A percentile compares a stretch with the other conserved stretches of the same genome.
Evolutionary conservation across 2,113 vertebrate species (phyloP).

Genomic region (Dasyprocta punctata): DNA sequence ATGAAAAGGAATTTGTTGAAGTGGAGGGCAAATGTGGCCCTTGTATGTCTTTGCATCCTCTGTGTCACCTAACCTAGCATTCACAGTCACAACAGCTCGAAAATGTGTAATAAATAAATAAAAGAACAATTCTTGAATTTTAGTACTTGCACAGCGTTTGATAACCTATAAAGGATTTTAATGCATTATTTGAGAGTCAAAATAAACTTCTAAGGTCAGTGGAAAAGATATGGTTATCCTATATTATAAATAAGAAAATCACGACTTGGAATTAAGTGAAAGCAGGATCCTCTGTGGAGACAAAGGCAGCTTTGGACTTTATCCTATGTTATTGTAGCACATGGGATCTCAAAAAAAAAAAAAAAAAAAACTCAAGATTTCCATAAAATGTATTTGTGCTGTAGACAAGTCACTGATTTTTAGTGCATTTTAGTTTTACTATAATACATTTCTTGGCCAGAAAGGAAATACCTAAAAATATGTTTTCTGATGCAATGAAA

Average conservation of each 20-base stretch:
- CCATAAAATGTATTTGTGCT: constrained; percentile 22
- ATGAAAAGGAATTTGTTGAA: constrained; percentile 30
- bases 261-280: constrained; percentile 25
- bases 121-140: not conserved
- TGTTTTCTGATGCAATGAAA: constrained; percentile 49
- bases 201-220: constrained; percentile 35
- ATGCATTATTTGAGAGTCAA: not conserved
- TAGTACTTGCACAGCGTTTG: not conserved
- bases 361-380: not conserved
- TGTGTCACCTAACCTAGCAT: not conserved
- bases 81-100: not conserved
- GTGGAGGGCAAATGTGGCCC: not conserved
- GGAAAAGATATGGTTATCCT: not conserved
- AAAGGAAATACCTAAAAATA: constrained; percentile 33
- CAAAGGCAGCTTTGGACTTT: constrained; percentile 22
- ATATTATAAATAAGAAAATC: not conserved
- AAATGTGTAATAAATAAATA: not conserved
- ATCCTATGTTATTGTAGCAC: not conserved
- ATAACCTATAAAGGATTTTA: constrained; percentile 1
- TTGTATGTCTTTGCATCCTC: not conserved
- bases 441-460: not conserved
- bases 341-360: constrained; percentile 2
- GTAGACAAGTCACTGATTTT: constrained; percentile 47
- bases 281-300: not conserved
- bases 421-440: constrained; percentile 36